These are phyloP conservation scores for Rutpela maculata DNA, from an alignment of 2,888 invertebrate genomes.

Conservation along the genomic window DNA sequence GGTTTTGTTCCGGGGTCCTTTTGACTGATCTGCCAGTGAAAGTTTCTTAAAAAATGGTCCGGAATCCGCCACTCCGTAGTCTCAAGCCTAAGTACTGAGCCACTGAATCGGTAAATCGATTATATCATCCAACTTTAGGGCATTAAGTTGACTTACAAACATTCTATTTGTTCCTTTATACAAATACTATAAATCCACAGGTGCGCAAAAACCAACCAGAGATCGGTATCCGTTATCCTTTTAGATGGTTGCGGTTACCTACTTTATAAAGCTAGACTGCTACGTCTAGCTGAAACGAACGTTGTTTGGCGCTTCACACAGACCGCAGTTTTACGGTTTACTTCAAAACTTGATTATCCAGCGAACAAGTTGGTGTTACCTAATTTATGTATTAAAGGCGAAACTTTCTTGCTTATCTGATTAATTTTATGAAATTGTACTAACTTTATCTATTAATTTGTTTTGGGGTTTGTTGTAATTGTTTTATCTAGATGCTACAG, in stretches of 20 bases:
- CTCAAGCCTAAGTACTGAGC: too few relatives aligned
- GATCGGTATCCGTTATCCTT: neutral
- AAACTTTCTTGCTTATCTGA: constrained; percentile 40
- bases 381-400: constrained; percentile 37
- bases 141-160: neutral
- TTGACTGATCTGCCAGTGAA: too few relatives aligned
- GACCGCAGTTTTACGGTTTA: constrained; percentile 40
- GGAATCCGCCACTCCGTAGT: too few relatives aligned
- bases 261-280: neutral
- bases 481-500: constrained; percentile 32
- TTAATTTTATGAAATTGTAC: constrained; percentile 38
- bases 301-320: constrained; percentile 30
- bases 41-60: too few relatives aligned
- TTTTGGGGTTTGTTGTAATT: constrained; percentile 34
- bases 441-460: constrained; percentile 40
- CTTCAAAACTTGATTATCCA: constrained; percentile 42
- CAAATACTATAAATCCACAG: neutral
- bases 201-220: neutral
- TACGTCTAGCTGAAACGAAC: constrained; percentile 3
- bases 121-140: neutral
- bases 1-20: too few relatives aligned
- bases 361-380: constrained; percentile 42
- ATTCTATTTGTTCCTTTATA: neutral
- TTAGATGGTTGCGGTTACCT: neutral
- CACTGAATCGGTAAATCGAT: too few relatives aligned